A percentile compares a stretch with the other conserved stretches of the same genome.
phyloP scores from a whole-genome alignment of 2,113 vertebrate species.

The Myrmecobius fasciatus region DNA sequence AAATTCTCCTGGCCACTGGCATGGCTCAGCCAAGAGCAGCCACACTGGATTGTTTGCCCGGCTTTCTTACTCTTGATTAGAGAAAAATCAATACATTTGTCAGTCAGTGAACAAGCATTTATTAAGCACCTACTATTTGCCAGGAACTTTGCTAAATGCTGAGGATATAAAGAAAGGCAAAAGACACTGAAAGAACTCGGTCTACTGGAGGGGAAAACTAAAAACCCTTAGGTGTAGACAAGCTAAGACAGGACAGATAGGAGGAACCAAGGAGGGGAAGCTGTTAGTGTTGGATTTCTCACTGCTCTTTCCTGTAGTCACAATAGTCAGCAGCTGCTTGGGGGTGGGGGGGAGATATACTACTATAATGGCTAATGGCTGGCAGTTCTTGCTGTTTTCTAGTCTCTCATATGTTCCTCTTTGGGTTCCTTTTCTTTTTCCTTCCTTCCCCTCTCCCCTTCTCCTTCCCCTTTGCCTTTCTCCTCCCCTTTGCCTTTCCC shows the following conservation, averaged over 20 bases:
- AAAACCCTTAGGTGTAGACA: no score
- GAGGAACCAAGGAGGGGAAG: neutral
- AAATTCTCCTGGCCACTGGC: neutral
- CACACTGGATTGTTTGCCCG: neutral
- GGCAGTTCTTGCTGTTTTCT: neutral
- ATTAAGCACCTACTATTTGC: neutral
- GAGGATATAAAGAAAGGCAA: neutral
- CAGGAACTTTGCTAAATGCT: neutral
- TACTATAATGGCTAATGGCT: no score
- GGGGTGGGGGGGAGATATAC: neutral
- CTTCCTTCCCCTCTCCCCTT: no score
- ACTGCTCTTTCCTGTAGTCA: neutral
- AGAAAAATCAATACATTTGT: neutral
- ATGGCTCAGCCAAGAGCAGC: neutral
- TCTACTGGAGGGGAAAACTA: no score
- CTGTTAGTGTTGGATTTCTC: neutral
- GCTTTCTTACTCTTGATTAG: neutral
- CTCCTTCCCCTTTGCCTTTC: no score
- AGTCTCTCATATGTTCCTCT: neutral
- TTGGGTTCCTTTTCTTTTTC: no score
- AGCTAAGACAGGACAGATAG: neutral
- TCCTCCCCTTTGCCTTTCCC: no score
- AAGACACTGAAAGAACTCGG: no score
- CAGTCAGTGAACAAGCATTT: neutral
- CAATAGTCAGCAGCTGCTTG: neutral